Conservation (phyloP, 2,888 invertebrate genomes). For the Parapristionchus giblindavisi region DNA sequence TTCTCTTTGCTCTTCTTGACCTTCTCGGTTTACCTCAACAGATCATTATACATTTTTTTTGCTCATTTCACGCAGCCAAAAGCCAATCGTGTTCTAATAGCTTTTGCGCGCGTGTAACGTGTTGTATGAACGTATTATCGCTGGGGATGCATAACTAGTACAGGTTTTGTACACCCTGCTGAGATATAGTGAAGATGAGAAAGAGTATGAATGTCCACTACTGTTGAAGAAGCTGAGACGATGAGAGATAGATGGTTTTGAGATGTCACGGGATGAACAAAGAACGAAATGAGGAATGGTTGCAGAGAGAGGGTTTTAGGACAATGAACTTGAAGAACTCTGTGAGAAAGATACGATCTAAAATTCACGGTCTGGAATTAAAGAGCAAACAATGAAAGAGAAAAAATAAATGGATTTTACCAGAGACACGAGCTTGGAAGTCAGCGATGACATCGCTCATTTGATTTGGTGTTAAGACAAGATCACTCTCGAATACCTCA, state of each 20-base stretch:
- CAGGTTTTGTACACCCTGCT: no score
- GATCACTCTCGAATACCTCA: conserved; percentile 52
- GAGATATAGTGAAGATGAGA: no score
- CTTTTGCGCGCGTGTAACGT: background rate
- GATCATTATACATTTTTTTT: conserved; percentile 9
- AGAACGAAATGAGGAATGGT: background rate
- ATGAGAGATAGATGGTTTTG: no score
- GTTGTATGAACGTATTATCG: conserved; percentile 17
- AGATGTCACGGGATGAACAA: no score
- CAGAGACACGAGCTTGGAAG: conserved; percentile 45
- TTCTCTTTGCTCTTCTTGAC: conserved; percentile 44
- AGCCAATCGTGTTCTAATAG: conserved; percentile 14
- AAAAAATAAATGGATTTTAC: conserved; percentile 12
- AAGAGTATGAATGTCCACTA: no score
- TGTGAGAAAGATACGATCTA: no score
- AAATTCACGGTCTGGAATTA: no score
- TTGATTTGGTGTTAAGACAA: conserved; percentile 49
- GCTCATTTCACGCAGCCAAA: conserved; percentile 4
- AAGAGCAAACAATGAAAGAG: background rate
- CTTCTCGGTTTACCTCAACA: conserved; percentile 21
- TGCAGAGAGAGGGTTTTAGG: background rate
- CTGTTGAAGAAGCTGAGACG: no score
- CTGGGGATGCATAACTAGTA: conserved; percentile 22
- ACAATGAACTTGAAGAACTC: no score
- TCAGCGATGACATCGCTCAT: conserved; percentile 51